phyloP scores from a whole-genome alignment of 2,113 vertebrate genomes.

The Petrocephalus microphthalmus region DNA sequence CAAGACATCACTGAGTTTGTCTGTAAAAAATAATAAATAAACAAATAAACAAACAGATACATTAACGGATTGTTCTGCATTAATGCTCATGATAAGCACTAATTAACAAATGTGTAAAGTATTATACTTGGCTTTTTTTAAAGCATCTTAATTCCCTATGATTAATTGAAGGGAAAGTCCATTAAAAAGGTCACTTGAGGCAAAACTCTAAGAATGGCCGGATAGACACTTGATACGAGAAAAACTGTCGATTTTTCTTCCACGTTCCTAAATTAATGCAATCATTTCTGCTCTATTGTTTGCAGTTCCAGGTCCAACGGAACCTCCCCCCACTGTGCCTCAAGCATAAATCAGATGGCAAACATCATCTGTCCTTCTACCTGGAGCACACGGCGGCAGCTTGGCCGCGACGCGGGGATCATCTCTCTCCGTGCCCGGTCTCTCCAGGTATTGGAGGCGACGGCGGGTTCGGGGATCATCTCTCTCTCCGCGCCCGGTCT shows the following conservation, averaged over 20 bases:
- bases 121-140: neutral
- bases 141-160: slow-evolving; percentile 1
- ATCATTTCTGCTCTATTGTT: neutral
- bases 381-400: neutral
- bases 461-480: neutral
- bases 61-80: neutral
- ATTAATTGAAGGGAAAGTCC: neutral
- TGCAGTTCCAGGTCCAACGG: neutral
- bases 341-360: neutral
- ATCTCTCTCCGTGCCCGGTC: no score
- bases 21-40: neutral
- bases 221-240: neutral
- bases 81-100: neutral
- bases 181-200: neutral
- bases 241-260: neutral
- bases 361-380: neutral
- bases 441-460: no score
- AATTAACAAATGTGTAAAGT: neutral
- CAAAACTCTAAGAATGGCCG: neutral
- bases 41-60: neutral
- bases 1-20: neutral
- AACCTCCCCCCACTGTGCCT: neutral
- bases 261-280: neutral
- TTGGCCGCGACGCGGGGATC: neutral
- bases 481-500: no score